Evolutionary conservation across 2,113 vertebrate genomes (phyloP).

Genomic region (Clarias gariepinus): DNA sequence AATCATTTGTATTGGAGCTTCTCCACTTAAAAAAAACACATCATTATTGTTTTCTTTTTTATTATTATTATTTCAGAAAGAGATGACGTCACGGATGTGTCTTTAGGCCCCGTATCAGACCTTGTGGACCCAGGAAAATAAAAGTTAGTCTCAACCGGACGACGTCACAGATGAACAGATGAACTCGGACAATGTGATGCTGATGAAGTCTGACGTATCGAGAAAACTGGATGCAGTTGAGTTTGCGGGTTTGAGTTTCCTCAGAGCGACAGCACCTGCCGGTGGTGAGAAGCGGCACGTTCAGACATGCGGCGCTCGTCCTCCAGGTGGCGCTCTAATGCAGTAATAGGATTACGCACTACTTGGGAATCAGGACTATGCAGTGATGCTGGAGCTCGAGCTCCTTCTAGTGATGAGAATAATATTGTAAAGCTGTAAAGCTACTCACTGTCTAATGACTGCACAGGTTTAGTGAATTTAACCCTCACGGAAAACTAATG

Average conservation of each 20-base stretch:
- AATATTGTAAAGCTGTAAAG: constrained; percentile 12
- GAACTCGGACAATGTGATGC: constrained; percentile 1
- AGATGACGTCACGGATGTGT: constrained; percentile 82
- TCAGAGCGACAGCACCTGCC: constrained; percentile 34
- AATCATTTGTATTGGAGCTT: not conserved
- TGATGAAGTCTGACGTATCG: constrained; percentile 20
- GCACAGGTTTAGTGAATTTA: constrained; percentile 12
- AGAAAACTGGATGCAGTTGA: not conserved
- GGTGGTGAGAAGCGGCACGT: constrained; percentile 24
- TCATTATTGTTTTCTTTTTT: constrained; percentile 38
- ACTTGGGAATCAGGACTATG: not conserved
- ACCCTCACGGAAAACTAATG: not conserved
- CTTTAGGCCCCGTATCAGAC: constrained; percentile 59
- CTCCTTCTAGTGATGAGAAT: not conserved
- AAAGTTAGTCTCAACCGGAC: constrained; percentile 1
- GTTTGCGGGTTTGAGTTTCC: not conserved
- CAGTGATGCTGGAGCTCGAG: not conserved
- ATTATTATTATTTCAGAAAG: constrained; percentile 74
- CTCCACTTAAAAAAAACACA: not conserved
- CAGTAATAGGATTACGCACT: constrained; percentile 19
- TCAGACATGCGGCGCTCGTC: not conserved
- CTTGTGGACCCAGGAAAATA: not conserved
- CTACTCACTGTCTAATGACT: constrained; percentile 13
- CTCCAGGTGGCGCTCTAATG: constrained; percentile 27
- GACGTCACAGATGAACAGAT: constrained; percentile 6